phyloP scores from a whole-genome alignment of 2,888 invertebrate species.

The Geophilus truncorum region DNA sequence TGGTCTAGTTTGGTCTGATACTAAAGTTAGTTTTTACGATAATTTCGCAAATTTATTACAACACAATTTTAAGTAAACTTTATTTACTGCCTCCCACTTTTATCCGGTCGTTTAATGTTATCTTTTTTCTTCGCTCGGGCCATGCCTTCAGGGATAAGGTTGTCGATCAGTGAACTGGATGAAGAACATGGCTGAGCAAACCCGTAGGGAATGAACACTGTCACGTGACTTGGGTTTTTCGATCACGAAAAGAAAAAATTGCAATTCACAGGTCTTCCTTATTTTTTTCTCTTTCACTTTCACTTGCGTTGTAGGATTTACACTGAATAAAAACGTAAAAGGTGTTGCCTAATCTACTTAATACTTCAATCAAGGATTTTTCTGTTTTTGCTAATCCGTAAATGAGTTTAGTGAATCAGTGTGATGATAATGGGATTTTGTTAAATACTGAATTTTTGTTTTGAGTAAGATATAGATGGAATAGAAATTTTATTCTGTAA shows the following conservation, averaged over 20 bases:
- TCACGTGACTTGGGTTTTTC: background rate
- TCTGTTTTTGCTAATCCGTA: too few species aligned
- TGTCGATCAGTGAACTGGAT: background rate
- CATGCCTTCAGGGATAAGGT: background rate
- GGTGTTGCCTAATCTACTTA: too few species aligned
- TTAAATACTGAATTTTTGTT: too few species aligned
- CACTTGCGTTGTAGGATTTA: background rate
- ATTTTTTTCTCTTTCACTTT: background rate
- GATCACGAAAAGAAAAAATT: background rate
- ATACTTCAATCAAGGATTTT: too few species aligned
- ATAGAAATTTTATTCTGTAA: too few species aligned
- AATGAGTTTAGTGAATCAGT: too few species aligned
- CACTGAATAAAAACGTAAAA: too few species aligned
- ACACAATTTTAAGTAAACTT: background rate
- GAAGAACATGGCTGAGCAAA: constrained; percentile 12
- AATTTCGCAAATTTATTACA: too few species aligned
- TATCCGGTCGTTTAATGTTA: background rate
- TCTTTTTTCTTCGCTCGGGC: background rate
- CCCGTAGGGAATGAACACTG: background rate
- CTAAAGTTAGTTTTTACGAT: too few species aligned
- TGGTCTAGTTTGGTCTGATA: too few species aligned
- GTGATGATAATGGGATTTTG: too few species aligned
- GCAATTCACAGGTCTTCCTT: background rate
- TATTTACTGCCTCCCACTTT: background rate
- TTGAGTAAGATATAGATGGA: too few species aligned